These are phyloP conservation scores for Abramis brama DNA, from an alignment of 2,113 vertebrate species.

Conservation along the genomic window DNA sequence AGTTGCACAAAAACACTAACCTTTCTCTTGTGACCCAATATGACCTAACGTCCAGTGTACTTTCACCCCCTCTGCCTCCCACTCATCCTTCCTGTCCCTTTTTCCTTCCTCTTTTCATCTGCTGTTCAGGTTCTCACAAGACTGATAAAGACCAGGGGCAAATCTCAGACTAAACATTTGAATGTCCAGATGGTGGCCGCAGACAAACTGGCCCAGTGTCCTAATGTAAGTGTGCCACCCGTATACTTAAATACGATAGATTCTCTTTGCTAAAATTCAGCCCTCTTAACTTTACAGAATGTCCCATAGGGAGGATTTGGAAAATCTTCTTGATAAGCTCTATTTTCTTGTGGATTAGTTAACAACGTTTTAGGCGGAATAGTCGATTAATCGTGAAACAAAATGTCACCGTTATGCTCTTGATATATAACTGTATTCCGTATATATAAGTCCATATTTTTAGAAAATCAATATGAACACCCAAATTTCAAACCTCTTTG, in stretches of 20 bases:
- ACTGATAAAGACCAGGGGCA: constrained; percentile 97
- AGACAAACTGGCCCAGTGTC: constrained; percentile 96
- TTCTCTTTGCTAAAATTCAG: not conserved
- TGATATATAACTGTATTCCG: constrained; percentile 6
- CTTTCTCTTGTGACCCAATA: constrained; percentile 10
- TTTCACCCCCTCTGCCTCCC: not conserved
- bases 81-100: constrained; percentile 16
- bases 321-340: not conserved
- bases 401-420: not conserved
- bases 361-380: not conserved
- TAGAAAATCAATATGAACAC: constrained; percentile 11
- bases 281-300: not conserved
- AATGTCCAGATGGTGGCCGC: constrained; percentile 98
- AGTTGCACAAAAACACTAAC: not conserved
- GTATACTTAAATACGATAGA: not conserved
- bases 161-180: constrained; percentile 98
- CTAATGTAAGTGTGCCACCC: constrained; percentile 84
- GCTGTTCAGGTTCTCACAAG: constrained; percentile 90
- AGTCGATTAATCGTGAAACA: not conserved
- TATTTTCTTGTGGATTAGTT: not conserved
- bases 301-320: not conserved
- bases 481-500: not conserved
- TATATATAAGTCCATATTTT: too few species aligned
- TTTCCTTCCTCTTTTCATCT: constrained; percentile 31
- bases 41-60: not conserved